phyloP scores from a whole-genome alignment of 1,140 invertebrate genomes.

The Bombus vancouverensis region DNA sequence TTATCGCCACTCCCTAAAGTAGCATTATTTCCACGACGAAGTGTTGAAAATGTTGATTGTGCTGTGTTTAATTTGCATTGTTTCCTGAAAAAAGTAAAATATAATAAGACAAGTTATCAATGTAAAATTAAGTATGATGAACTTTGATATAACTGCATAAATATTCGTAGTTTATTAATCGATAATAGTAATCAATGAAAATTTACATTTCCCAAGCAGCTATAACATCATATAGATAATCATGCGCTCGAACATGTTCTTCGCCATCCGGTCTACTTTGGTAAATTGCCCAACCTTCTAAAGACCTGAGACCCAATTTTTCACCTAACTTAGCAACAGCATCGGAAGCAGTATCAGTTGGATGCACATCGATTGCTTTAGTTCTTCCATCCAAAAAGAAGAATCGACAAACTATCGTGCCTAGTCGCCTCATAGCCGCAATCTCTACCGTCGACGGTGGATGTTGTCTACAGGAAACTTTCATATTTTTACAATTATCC shows the following conservation, averaged over 20 bases:
- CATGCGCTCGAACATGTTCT: constrained; percentile 95
- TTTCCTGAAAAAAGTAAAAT: constrained; percentile 79
- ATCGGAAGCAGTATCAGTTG: constrained; percentile 95
- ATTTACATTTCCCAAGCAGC: constrained; percentile 95
- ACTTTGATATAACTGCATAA: not conserved
- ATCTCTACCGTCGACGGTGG: constrained; percentile 97
- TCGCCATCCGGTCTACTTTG: constrained; percentile 92
- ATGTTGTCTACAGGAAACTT: constrained; percentile 90
- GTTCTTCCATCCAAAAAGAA: constrained; percentile 97
- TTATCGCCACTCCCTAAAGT: constrained; percentile 93
- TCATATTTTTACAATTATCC: constrained; percentile 94
- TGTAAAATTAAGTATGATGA: not conserved
- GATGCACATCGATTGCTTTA: constrained; percentile 97
- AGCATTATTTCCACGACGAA: constrained; percentile 83
- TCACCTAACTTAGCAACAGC: constrained; percentile 94
- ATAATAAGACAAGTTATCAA: not conserved
- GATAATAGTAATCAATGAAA: constrained; percentile 8
- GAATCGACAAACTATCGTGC: constrained; percentile 96
- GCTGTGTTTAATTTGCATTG: constrained; percentile 85
- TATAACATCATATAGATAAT: constrained; percentile 97
- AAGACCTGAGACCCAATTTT: constrained; percentile 91
- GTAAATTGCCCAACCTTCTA: constrained; percentile 98
- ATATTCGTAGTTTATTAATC: not conserved
- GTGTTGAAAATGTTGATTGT: constrained; percentile 83
- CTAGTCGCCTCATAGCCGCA: constrained; percentile 94